Evolutionary conservation across 2,888 invertebrate genomes (phyloP).

Genomic region (Nysson spinosus): DNA sequence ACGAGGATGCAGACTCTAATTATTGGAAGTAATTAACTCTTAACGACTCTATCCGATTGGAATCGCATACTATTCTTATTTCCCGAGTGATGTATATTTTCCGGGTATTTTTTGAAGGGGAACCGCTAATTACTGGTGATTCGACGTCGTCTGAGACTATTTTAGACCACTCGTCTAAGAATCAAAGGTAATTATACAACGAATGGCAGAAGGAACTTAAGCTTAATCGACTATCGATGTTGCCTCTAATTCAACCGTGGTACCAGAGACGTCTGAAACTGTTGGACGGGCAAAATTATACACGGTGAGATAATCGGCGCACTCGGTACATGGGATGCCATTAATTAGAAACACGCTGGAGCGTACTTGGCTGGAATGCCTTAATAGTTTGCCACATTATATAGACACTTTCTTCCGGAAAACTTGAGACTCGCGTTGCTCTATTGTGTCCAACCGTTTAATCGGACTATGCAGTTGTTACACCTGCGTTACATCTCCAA

Average conservation of each 20-base stretch:
- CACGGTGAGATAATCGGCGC: slow-evolving; percentile 38
- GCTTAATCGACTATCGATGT: slow-evolving; percentile 60
- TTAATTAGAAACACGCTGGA: slow-evolving; percentile 52
- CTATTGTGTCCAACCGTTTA: slow-evolving; percentile 27
- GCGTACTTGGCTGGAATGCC: slow-evolving; percentile 45
- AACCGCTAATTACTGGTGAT: slow-evolving; percentile 33
- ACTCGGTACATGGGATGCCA: slow-evolving; percentile 41
- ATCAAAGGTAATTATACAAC: slow-evolving; percentile 51
- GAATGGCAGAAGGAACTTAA: slow-evolving; percentile 40
- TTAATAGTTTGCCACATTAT: slow-evolving; percentile 51
- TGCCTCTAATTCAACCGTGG: slow-evolving; percentile 50
- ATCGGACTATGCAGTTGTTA: neutral
- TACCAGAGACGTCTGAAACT: slow-evolving; percentile 31
- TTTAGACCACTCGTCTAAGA: slow-evolving; percentile 36
- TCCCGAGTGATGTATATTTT: neutral
- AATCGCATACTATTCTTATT: no score
- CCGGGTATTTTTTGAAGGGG: slow-evolving; percentile 30
- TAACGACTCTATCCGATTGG: no score
- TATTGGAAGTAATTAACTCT: slow-evolving; percentile 43
- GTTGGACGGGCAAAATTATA: slow-evolving; percentile 44
- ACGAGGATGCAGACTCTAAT: slow-evolving; percentile 33
- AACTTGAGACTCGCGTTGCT: slow-evolving; percentile 24
- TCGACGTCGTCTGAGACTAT: slow-evolving; percentile 7
- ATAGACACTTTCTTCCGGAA: slow-evolving; percentile 28
- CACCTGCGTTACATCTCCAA: no score